Percentiles rank a stretch among this genome's conserved stretches.
These are phyloP conservation scores for Caenorhabditis elegans DNA, from an alignment of 1,140 invertebrate genomes.

Conservation along the genomic window WBcel235 BX284602.5:5720501-5721000, in stretches of 20 bases:
- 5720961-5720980: neutral
- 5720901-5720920: slow-evolving; percentile 41
- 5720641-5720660: neutral
- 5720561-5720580: neutral
- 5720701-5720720: slow-evolving; percentile 30
- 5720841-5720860: slow-evolving; percentile 80
- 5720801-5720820: slow-evolving; percentile 72
- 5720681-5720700: slow-evolving; percentile 40
- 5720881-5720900: neutral
- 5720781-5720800: neutral
- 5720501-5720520: neutral
- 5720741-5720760: neutral
- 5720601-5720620: neutral
- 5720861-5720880: slow-evolving; percentile 74
- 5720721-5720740: slow-evolving; percentile 30
- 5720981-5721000: slow-evolving; percentile 53
- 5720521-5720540: neutral
- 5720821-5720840: slow-evolving; percentile 85
- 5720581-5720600: neutral
- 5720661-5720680: neutral
- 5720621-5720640: neutral
- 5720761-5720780: neutral
- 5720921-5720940: slow-evolving; percentile 49
- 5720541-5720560: neutral
- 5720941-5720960: slow-evolving; percentile 33